These are phyloP conservation scores for Sebastes matsubarae DNA, from an alignment of 2,797 vertebrate genomes.

Conservation along the genomic window DNA sequence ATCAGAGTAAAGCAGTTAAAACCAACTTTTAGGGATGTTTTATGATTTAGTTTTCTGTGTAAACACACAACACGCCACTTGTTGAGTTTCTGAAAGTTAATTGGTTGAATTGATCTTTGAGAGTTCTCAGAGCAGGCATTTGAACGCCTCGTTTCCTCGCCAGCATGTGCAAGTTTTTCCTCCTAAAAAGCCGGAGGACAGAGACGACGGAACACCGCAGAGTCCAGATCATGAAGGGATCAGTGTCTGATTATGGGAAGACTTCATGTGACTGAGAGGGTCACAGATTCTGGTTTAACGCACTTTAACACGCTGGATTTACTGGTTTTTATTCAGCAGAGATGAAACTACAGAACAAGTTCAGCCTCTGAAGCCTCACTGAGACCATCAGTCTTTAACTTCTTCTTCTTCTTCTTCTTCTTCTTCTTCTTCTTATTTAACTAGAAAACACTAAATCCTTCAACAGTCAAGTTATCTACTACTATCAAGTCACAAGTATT, in stretches of 20 bases:
- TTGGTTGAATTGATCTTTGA: neutral
- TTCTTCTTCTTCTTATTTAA: no score
- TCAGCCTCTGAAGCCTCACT: neutral
- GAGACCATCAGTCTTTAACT: no score
- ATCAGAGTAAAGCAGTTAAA: no score
- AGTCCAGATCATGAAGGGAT: neutral
- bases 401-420: no score
- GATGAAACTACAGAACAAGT: neutral
- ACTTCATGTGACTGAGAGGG: conserved; percentile 8
- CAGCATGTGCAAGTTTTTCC: neutral
- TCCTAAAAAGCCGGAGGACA: neutral
- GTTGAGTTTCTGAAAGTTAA: neutral
- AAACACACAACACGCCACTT: neutral
- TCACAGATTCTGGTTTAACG: neutral
- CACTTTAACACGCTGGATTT: neutral
- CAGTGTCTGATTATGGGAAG: conserved; percentile 21
- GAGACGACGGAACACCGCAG: neutral
- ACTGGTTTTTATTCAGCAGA: neutral
- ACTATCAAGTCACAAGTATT: no score
- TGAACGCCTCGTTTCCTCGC: neutral
- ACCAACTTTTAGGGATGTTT: no score
- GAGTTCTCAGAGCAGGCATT: neutral
- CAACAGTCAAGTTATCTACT: no score
- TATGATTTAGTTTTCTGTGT: neutral
- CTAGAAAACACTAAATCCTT: neutral